Conservation (phyloP, 2,113 vertebrate genomes). For the Thymallus thymallus region DNA sequence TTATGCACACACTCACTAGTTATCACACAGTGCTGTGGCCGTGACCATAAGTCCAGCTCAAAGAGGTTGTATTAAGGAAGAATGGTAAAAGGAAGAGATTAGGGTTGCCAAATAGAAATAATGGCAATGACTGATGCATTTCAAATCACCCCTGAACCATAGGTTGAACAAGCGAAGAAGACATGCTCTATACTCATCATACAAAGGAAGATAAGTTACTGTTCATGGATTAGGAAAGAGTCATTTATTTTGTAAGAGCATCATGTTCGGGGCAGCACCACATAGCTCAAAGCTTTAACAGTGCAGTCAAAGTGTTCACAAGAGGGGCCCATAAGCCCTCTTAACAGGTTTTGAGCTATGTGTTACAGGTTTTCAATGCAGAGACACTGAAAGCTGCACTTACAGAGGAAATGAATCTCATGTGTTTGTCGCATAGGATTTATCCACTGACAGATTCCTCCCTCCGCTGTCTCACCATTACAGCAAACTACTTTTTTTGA, state of each 20-base stretch:
- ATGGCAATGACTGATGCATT: conserved; percentile 6
- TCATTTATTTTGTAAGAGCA: neutral
- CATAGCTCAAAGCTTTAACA: conserved; percentile 19
- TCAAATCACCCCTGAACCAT: conserved; percentile 21
- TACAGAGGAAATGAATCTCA: conserved; percentile 11
- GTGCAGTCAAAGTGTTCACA: conserved; percentile 22
- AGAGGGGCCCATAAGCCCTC: conserved; percentile 21
- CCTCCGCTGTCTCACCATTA: conserved; percentile 16
- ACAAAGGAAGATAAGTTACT: conserved; percentile 1
- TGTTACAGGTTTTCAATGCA: neutral
- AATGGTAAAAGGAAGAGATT: conserved; percentile 13
- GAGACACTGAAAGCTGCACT: neutral
- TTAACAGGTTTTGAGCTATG: conserved; percentile 22
- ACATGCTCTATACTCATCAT: no score
- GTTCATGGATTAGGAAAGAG: conserved; percentile 22
- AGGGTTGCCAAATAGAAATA: neutral
- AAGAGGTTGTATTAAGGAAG: conserved; percentile 16
- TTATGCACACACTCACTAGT: neutral
- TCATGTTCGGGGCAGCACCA: conserved; percentile 25
- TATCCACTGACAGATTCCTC: conserved; percentile 12
- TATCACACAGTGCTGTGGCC: neutral
- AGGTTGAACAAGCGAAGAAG: neutral
- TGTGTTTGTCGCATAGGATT: conserved; percentile 24
- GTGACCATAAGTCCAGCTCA: conserved; percentile 12
- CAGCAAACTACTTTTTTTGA: neutral